These are phyloP conservation scores for Andrena flavipes DNA, from an alignment of 2,888 invertebrate genomes.

Conservation along the genomic window DNA sequence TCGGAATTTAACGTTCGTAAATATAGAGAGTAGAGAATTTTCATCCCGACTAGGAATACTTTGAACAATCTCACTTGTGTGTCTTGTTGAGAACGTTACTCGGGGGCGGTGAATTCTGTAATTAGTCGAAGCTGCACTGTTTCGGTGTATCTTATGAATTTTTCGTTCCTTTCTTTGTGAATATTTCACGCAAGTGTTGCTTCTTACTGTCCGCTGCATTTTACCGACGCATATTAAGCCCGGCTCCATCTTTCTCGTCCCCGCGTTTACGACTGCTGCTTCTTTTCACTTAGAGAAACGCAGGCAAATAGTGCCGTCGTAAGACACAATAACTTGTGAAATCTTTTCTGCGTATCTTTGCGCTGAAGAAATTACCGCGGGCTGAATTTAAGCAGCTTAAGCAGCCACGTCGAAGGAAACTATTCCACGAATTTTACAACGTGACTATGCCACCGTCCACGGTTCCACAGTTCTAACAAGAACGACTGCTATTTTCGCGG, in stretches of 20 bases:
- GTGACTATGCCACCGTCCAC: neutral
- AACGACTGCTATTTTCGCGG: neutral
- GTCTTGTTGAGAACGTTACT: neutral
- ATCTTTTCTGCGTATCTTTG: conserved; percentile 21
- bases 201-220: conserved; percentile 27
- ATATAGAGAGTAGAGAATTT: neutral
- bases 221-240: conserved; percentile 30
- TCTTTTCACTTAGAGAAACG: conserved; percentile 30
- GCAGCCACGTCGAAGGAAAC: neutral
- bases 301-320: conserved; percentile 27
- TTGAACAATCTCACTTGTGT: neutral
- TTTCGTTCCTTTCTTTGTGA: neutral
- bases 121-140: neutral
- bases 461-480: neutral
- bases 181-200: conserved; percentile 12
- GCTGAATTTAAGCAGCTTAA: neutral
- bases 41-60: neutral
- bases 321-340: conserved; percentile 31
- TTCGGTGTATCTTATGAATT: neutral
- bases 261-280: conserved; percentile 40
- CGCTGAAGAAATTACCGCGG: neutral
- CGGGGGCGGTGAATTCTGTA: neutral
- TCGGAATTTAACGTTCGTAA: neutral
- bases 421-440: conserved; percentile 8
- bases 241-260: conserved; percentile 36